Conservation (phyloP, 1,140 invertebrate genomes). For the Ridgeia piscesae region DNA sequence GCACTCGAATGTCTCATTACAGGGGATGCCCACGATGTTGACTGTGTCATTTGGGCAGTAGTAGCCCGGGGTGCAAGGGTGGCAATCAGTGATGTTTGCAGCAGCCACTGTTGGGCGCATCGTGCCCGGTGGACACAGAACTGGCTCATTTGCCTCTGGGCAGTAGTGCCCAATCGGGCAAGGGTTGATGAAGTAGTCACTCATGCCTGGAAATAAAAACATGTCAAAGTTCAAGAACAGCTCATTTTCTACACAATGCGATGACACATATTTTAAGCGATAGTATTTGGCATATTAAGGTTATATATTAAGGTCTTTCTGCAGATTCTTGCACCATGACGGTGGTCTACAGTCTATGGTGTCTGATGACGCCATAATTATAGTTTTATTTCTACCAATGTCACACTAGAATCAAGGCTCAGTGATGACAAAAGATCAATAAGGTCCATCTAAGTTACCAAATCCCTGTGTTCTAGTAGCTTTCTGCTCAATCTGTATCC, state of each 20-base stretch:
- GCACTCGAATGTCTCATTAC: slow-evolving; percentile 46
- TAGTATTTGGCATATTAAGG: too few species aligned
- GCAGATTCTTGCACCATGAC: too few species aligned
- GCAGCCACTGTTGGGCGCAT: slow-evolving; percentile 47
- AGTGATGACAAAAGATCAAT: too few species aligned
- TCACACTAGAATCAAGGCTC: too few species aligned
- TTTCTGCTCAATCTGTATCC: too few species aligned
- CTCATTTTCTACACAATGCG: neutral
- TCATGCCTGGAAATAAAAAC: slow-evolving; percentile 38
- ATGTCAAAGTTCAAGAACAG: neutral
- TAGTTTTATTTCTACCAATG: too few species aligned
- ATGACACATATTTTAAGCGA: neutral
- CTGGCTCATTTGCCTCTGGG: slow-evolving; percentile 41
- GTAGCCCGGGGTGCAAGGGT: slow-evolving; percentile 46
- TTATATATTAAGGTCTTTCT: too few species aligned
- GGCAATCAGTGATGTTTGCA: slow-evolving; percentile 39
- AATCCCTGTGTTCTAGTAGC: too few species aligned
- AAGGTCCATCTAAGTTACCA: too few species aligned
- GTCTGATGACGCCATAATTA: too few species aligned
- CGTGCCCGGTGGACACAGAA: slow-evolving; percentile 48
- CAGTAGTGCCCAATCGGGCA: slow-evolving; percentile 52
- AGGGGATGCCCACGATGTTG: slow-evolving; percentile 52
- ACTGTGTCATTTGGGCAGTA: slow-evolving; percentile 54
- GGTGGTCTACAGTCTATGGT: too few species aligned
- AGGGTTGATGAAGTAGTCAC: slow-evolving; percentile 38